Evolutionary conservation across 2,113 vertebrate species (phyloP), one percentile per base, ranked within the genome.

Genomic region (Ranitomeya variabilis): DNA sequence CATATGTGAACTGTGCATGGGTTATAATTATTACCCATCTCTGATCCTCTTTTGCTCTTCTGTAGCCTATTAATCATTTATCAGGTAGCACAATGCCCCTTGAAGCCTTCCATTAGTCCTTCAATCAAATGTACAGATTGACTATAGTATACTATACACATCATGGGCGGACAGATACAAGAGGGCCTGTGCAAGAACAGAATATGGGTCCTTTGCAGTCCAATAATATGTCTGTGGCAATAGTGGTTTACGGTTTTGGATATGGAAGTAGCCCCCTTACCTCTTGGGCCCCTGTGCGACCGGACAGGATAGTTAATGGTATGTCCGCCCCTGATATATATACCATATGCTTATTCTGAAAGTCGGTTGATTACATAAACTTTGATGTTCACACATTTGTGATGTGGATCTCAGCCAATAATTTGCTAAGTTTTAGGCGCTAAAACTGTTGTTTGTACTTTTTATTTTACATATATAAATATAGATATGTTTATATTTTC

Each of bases 401-500:
- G 19, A 2, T 4, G 9, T 13, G 3, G 52, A 79, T 10, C 12
- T 55, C 6, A 21, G 76, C 7, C 21, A 55, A 55, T 55, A 23
- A 51, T n/a, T 76, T 45, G 6, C 13, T 77, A 23, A 9, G 7
- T 78, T 79, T 13, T 55, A 6, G 51, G 76, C 55, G 51, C 52
- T 79, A 55, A 55, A 76, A 23, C 51, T 55, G 21, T 18, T 54
- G 51, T 37, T 62, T 60, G 23, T 80, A 60, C n/a, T 10, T 80
- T 80, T 80, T 16, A 79, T 79, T 51, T n/a, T 23, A 23, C 52
- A 80, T 76, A 16, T 76, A 57, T 80, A 57, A 15, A 80, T 31
- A 59, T 80, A 62, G 15, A 59, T 31, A 23, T 15, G 45, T 76
- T 76, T 76, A 79, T 79, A 54, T 55, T 79, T 78, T 55, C 45